Evolutionary conservation across 2,113 vertebrate genomes (phyloP), one percentile per base, ranked within the genome.

Genomic region (Hiodon alosoides): DNA sequence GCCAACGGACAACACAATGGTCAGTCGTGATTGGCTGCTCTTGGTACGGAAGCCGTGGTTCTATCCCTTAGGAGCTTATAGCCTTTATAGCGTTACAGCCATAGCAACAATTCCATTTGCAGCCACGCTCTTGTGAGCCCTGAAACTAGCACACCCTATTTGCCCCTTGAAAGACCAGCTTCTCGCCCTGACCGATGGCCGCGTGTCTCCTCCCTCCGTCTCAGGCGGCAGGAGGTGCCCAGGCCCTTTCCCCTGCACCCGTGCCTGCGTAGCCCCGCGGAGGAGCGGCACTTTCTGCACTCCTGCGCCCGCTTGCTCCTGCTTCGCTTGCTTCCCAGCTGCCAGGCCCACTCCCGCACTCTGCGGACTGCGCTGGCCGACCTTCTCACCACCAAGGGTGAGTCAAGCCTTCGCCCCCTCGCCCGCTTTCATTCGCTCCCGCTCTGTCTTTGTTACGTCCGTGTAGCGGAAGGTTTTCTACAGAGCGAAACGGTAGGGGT

Each of bases 351-450:
- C 83, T 96, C 96, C 66, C 89, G 92, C 77, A 95, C 93, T 79
- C 91, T 99, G 80, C 94, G 93, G 78, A 93, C 93, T 86, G 92
- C 96, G 85, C 95, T 99, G 77, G 93, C 95, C 78, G 96, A 99
- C 90, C 94, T 98, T 80, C 93, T 99, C 84, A 93, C 97, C 77
- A 92, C 89, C 80, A 97, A 96, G 96, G 95, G 96, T 97, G 89
- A 76, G 54, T 2, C 48, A 55, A 9, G 54, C 4, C 54, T 9
- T 9, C 54, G 54, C 54, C 54, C 54, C 10, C 54, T 2, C 31
- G 31, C 31, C 31, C 31, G 31, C 31, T 57, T 10, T 57, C 2
- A 31, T 31, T 2, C 31, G 31, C 31, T 2, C 31, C 31, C 31
- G 1, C 31, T 31, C 2, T 31, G 31, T 31, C 31, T 31, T 31